phyloP scores from a whole-genome alignment of 2,797 vertebrate species.

The Tokudaia tokunoshimensis region DNA sequence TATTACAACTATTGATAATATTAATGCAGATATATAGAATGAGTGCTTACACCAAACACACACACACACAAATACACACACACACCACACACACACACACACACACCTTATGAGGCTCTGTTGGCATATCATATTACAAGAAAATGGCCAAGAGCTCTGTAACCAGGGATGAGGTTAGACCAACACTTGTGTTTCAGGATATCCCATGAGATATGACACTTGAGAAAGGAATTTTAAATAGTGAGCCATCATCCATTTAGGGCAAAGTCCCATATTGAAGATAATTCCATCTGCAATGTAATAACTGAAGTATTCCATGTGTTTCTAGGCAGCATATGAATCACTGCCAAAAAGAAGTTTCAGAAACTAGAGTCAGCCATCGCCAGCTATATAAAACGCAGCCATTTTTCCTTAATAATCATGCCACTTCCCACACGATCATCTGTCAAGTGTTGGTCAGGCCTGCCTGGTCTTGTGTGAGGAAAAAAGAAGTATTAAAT shows the following conservation, averaged over 20 bases:
- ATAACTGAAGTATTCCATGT: neutral
- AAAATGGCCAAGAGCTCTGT: neutral
- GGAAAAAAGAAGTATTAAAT: constrained; percentile 8
- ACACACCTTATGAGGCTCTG: neutral
- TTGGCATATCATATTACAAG: neutral
- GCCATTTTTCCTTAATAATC: constrained; percentile 53
- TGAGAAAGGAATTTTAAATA: neutral
- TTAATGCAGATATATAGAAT: neutral
- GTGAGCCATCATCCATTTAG: neutral
- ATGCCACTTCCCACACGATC: neutral
- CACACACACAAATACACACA: neutral
- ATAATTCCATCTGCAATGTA: neutral
- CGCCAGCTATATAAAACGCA: neutral
- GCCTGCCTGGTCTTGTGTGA: neutral
- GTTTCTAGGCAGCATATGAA: neutral
- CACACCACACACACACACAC: neutral
- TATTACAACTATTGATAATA: neutral
- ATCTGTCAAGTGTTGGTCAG: constrained; percentile 36
- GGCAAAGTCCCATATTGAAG: neutral
- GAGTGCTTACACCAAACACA: neutral
- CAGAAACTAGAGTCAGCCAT: neutral
- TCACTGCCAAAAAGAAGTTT: neutral
- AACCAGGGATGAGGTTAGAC: neutral
- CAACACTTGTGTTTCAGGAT: neutral
- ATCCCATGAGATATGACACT: fast-evolving